A percentile compares a stretch with the other conserved stretches of the same genome.
Evolutionary conservation across 1,140 invertebrate species (phyloP).

Genomic region (Hermatobates lingyangjiaoensis): DNA sequence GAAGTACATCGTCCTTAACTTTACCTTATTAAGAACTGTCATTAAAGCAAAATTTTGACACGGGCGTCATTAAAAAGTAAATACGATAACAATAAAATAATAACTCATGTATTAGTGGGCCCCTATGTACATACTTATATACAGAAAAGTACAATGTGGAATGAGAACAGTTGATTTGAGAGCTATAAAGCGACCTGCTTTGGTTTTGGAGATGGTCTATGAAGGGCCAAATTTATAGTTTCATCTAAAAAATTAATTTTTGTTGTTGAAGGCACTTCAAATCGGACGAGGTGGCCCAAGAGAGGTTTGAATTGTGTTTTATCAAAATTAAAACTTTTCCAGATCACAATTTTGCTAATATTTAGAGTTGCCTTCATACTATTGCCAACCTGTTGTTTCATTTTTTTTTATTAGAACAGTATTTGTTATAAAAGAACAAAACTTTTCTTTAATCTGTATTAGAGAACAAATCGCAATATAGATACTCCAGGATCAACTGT

Average conservation of each 20-base stretch:
- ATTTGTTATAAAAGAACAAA: too few relatives aligned
- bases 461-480: too few relatives aligned
- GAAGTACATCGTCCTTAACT: slow-evolving; percentile 20
- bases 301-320: slow-evolving; percentile 17
- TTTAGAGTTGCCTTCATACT: slow-evolving; percentile 22
- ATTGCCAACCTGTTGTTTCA: slow-evolving; percentile 17
- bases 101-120: slow-evolving; percentile 17
- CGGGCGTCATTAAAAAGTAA: too few relatives aligned
- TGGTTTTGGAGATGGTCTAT: slow-evolving; percentile 22
- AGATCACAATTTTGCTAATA: slow-evolving; percentile 17
- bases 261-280: slow-evolving; percentile 22
- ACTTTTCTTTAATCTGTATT: too few relatives aligned
- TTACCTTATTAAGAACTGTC: slow-evolving; percentile 17
- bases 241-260: slow-evolving; percentile 22
- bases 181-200: slow-evolving; percentile 16
- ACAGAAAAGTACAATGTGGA: background rate
- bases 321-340: slow-evolving; percentile 16
- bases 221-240: slow-evolving; percentile 19
- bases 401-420: too few relatives aligned
- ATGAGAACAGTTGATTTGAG: slow-evolving; percentile 13
- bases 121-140: slow-evolving; percentile 10
- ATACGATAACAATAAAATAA: slow-evolving; percentile 19
- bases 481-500: too few relatives aligned
- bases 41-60: slow-evolving; percentile 13
- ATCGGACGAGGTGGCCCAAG: slow-evolving; percentile 21